Conservation (phyloP, 2,797 vertebrate genomes). For the Oryzias sinensis region DNA sequence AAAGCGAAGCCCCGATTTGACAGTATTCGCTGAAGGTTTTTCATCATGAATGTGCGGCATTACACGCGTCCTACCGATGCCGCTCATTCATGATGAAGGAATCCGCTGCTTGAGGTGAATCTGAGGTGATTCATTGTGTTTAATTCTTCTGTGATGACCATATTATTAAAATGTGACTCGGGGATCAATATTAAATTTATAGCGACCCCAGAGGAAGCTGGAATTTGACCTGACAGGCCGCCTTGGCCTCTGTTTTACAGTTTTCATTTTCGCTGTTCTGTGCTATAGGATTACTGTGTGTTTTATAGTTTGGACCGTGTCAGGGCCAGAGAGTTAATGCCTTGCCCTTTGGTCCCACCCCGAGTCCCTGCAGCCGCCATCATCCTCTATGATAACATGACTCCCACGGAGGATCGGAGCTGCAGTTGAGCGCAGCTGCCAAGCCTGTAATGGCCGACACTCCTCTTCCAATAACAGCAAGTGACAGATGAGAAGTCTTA, state of each 20-base stretch:
- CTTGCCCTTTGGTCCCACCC: slow-evolving; percentile 63
- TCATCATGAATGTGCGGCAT: too few relatives aligned
- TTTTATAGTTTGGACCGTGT: slow-evolving; percentile 40
- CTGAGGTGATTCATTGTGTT: neutral
- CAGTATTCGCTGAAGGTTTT: too few relatives aligned
- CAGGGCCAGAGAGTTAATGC: slow-evolving; percentile 53
- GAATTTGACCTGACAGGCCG: slow-evolving; percentile 26
- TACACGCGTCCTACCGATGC: neutral
- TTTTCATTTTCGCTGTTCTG: slow-evolving; percentile 26
- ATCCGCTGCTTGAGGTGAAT: neutral
- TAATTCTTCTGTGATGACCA: slow-evolving; percentile 4
- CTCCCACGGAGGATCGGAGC: slow-evolving; percentile 63
- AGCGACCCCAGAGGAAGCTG: slow-evolving; percentile 3
- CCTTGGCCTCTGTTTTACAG: slow-evolving; percentile 23
- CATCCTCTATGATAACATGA: slow-evolving; percentile 62
- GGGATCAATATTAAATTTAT: slow-evolving; percentile 20
- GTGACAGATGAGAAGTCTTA: slow-evolving; percentile 41
- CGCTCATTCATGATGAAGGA: neutral
- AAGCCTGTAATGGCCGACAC: slow-evolving; percentile 68
- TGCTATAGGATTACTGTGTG: slow-evolving; percentile 37
- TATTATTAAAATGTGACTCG: slow-evolving; percentile 12
- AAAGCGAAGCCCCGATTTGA: too few relatives aligned
- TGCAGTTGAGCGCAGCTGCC: slow-evolving; percentile 68
- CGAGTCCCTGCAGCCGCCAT: slow-evolving; percentile 62
- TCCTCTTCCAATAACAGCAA: slow-evolving; percentile 55